Percentiles rank a stretch among this genome's conserved stretches.
phyloP scores from a whole-genome alignment of 2,888 invertebrate genomes.

The Mythimna albipuncta region DNA sequence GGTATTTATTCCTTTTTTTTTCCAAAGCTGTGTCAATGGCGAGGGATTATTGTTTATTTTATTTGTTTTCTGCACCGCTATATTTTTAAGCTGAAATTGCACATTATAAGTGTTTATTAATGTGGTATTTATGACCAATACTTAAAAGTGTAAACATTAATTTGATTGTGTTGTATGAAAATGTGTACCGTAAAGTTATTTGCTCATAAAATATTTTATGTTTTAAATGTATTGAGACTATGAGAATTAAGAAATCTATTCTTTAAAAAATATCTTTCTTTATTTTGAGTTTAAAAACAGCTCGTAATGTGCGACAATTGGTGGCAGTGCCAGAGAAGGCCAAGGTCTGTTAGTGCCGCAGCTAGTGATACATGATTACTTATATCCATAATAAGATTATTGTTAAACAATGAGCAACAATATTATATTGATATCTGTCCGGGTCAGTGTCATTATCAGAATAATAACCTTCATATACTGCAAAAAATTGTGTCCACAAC shows the following conservation, averaged over 20 bases:
- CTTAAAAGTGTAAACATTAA: slow-evolving; percentile 9
- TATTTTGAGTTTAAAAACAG: slow-evolving; percentile 1
- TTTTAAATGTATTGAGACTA: background rate
- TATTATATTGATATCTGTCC: background rate
- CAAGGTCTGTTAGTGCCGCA: slow-evolving; percentile 15
- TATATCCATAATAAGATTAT: background rate
- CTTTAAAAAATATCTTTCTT: no score
- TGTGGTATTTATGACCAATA: background rate
- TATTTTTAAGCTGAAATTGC: slow-evolving; percentile 10
- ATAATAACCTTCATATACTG: background rate
- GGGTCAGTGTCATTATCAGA: background rate
- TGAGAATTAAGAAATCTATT: background rate
- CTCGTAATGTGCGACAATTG: background rate
- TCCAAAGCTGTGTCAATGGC: slow-evolving; percentile 29
- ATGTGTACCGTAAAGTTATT: background rate
- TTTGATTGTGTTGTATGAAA: slow-evolving; percentile 7
- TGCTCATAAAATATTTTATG: background rate
- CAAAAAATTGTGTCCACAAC: background rate
- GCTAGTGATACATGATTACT: background rate
- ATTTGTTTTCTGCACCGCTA: slow-evolving; percentile 30
- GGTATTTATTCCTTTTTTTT: slow-evolving; percentile 65
- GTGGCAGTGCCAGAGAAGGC: slow-evolving; percentile 12
- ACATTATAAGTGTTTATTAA: background rate
- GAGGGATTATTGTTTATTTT: slow-evolving; percentile 3
- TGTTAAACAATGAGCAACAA: background rate